phyloP scores from a whole-genome alignment of 2,888 invertebrate genomes.

The Andrena marginata region DNA sequence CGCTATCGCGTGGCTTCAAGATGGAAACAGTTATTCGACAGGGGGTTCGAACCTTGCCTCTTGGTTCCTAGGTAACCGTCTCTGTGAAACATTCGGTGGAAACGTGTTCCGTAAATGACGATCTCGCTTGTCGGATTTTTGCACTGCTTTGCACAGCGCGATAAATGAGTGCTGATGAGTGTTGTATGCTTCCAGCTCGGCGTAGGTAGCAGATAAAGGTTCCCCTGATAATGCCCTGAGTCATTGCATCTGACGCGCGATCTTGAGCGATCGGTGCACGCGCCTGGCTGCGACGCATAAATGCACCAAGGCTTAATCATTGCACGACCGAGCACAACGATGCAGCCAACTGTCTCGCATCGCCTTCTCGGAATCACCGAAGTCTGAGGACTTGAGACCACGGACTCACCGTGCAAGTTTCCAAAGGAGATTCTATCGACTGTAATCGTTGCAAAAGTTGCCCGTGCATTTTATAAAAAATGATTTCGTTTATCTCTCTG shows the following conservation, averaged over 20 bases:
- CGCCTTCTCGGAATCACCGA: background rate
- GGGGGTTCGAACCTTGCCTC: background rate
- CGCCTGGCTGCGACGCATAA: background rate
- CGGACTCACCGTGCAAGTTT: background rate
- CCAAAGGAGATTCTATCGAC: background rate
- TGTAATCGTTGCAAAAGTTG: background rate
- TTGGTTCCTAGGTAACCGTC: background rate
- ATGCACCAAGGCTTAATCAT: background rate
- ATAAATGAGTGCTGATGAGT: background rate
- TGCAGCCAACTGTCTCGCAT: background rate
- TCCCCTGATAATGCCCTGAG: conserved; percentile 30
- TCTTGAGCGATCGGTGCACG: background rate
- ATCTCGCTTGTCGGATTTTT: background rate
- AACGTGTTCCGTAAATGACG: background rate
- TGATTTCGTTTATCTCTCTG: conserved; percentile 26
- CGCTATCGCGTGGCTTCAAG: conserved; percentile 8
- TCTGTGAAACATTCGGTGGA: background rate
- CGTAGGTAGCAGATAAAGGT: conserved; percentile 3
- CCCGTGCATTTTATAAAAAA: background rate
- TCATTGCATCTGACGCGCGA: conserved; percentile 39
- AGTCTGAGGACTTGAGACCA: background rate
- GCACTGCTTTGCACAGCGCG: background rate
- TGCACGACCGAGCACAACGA: background rate
- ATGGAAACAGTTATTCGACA: background rate
- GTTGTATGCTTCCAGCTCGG: background rate